Evolutionary conservation across 2,797 vertebrate species (phyloP), one percentile per base, ranked within the genome.

Genomic region (Dicrostonyx torquatus): DNA sequence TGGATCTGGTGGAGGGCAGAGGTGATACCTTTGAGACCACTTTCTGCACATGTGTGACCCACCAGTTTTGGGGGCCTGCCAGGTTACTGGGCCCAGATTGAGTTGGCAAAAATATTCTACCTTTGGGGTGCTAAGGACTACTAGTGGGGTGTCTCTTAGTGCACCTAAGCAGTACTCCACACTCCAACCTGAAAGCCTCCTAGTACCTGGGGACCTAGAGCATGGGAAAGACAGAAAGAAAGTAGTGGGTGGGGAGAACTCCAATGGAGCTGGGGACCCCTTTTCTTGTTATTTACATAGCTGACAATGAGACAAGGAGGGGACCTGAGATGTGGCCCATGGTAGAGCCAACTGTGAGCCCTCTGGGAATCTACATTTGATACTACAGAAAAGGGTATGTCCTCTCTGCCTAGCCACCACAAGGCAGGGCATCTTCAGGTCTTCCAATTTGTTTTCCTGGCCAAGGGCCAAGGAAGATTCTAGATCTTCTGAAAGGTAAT

Each of bases 51-150:
- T 77, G 50, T 4, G 4, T 58, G 0, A 73, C 87, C 94, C 94
- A 72, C 72, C 37, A 77, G 22, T 64, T 64, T 88, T 45, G 34
- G 1, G 0, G 20, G 85, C 55, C 66, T 86, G 88, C 82, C n/a
- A 34, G 91, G 82, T 87, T 48, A 15, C 48, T 66, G 96, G 91
- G 80, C 31, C 24, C 68, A 83, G 0, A 1, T 86, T 10, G 88
- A 95, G 66, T 29, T 37, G 55, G 24, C 0, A 20, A 13, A n/a
- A n/a, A 79, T 11, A 68, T 92, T 93, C 79, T 53, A 50, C 43
- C 68, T 94, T 91, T 93, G 43, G 95, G 75, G 64, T 93, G 87
- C 77, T 86, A 93, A 95, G 89, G 95, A 91, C 62, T 60, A 55
- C 91, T 26, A 62, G 85, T 92, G 78, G 91, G 93, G 93, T 80